Percentiles rank a stretch among this genome's conserved stretches.
Conservation (phyloP, 2,797 vertebrate genomes). For the Oreortyx pictus region DNA sequence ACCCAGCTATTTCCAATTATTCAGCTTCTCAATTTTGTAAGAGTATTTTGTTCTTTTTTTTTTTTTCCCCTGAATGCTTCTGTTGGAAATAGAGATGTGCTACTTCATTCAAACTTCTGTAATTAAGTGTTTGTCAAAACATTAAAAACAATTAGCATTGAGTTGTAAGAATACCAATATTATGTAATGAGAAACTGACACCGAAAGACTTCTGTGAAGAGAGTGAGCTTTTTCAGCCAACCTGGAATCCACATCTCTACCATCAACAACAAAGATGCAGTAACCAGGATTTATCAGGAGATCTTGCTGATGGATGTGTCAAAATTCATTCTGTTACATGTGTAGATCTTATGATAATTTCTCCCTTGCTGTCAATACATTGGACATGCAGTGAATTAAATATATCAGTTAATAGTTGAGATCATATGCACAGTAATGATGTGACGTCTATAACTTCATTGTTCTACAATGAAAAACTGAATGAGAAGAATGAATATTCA, state of each 20-base stretch:
- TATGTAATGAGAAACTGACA: accelerated
- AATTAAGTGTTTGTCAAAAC: background rate
- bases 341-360: background rate
- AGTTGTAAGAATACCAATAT: background rate
- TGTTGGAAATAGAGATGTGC: background rate
- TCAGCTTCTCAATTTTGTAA: background rate
- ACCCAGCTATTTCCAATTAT: background rate
- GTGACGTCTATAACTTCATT: background rate
- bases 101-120: background rate
- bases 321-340: background rate
- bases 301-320: background rate
- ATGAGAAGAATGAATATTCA: background rate
- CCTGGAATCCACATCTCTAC: background rate
- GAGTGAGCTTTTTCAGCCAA: background rate
- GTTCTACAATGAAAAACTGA: too few species aligned
- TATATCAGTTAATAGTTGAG: background rate
- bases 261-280: background rate
- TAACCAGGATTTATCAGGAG: background rate
- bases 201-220: background rate
- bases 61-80: background rate
- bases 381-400: background rate
- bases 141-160: background rate
- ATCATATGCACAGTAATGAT: background rate
- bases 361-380: background rate
- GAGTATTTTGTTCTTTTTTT: background rate